These are phyloP conservation scores for Todus mexicanus DNA, from an alignment of 2,797 vertebrate species.

Conservation along the genomic window DNA sequence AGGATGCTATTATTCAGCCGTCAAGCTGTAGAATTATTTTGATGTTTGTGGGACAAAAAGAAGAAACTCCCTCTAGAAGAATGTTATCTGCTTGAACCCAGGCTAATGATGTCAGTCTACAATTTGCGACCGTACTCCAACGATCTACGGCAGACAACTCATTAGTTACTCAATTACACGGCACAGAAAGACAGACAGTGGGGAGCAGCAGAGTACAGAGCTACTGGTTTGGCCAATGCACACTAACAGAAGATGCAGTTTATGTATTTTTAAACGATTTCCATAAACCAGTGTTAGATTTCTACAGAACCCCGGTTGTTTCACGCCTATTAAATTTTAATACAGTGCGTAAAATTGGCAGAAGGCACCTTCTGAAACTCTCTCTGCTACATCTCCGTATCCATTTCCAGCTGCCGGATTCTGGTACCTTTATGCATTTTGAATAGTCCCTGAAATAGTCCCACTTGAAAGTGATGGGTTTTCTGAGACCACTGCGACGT, in stretches of 20 bases:
- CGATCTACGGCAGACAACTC: neutral
- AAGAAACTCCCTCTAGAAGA: neutral
- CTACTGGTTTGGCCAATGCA: neutral
- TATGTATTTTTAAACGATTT: neutral
- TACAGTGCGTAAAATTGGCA: neutral
- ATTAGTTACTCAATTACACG: neutral
- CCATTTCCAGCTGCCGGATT: neutral
- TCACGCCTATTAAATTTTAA: neutral
- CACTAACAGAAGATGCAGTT: neutral
- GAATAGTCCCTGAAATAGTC: neutral
- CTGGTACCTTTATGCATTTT: neutral
- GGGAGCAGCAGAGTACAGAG: neutral
- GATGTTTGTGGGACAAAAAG: neutral
- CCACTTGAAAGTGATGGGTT: neutral
- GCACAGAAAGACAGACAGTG: neutral
- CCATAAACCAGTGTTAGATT: neutral
- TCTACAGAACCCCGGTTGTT: neutral
- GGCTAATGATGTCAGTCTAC: neutral
- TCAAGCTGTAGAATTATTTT: neutral
- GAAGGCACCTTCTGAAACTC: neutral
- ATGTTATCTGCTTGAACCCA: neutral
- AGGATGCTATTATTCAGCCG: neutral
- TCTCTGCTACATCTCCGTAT: neutral
- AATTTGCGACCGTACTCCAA: neutral
- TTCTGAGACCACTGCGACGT: neutral